phyloP scores from a whole-genome alignment of 2,888 invertebrate species.

The Trichopria drosophilae region DNA sequence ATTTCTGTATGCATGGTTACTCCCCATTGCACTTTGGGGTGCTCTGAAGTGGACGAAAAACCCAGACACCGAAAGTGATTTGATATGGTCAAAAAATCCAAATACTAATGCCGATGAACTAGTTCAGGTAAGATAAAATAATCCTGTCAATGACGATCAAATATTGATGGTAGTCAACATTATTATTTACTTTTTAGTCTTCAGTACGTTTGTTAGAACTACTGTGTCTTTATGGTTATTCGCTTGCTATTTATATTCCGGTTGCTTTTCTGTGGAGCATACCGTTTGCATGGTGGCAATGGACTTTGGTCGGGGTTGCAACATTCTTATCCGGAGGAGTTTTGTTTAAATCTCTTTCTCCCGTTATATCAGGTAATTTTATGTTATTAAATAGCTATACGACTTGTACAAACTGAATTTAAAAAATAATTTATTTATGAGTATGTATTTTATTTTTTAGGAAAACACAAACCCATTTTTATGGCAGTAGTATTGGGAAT shows the following conservation, averaged over 20 bases:
- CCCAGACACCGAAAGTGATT: no score
- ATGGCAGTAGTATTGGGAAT: constrained; percentile 71
- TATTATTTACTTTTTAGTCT: constrained; percentile 12
- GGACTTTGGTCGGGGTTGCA: constrained; percentile 81
- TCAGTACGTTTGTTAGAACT: constrained; percentile 79
- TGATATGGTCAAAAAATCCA: no score
- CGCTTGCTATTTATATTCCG: constrained; percentile 90
- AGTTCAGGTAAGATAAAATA: constrained; percentile 62
- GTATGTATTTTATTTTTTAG: constrained; percentile 36
- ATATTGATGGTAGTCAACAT: not conserved
- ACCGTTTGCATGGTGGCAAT: constrained; percentile 79
- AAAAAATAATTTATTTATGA: constrained; percentile 3
- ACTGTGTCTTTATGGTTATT: constrained; percentile 94
- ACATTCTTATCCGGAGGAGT: constrained; percentile 85
- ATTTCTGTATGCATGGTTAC: constrained; percentile 82
- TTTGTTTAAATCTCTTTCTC: constrained; percentile 78
- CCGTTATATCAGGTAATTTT: constrained; percentile 64
- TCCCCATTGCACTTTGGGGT: constrained; percentile 84
- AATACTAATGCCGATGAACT: constrained; percentile 62
- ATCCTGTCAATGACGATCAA: not conserved
- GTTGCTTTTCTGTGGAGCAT: constrained; percentile 92
- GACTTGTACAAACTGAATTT: not conserved
- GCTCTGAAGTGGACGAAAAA: constrained; percentile 79
- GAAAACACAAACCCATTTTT: constrained; percentile 66
- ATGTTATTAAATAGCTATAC: not conserved